phyloP scores from a whole-genome alignment of 2,888 invertebrate species.

The Drosophila tripunctata region DNA sequence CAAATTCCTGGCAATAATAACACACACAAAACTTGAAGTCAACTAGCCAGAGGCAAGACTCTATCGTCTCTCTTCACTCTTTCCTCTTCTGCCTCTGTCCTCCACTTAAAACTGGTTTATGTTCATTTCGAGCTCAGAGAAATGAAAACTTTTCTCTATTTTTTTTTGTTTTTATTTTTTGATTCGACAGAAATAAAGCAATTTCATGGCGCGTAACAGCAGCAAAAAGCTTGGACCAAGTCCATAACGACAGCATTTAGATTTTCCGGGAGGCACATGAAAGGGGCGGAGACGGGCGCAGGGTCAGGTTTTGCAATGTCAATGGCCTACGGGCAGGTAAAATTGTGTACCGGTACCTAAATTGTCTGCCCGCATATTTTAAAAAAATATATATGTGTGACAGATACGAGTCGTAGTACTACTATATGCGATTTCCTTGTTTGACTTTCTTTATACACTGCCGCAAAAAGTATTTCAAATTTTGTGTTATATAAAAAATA shows the following conservation, averaged over 20 bases:
- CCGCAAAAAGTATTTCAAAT: neutral
- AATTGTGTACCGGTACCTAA: conserved; percentile 25
- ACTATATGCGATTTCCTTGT: conserved; percentile 7
- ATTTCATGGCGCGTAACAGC: conserved; percentile 74
- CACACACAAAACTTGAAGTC: conserved; percentile 42
- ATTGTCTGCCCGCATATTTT: conserved; percentile 25
- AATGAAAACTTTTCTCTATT: conserved; percentile 46
- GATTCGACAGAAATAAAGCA: conserved; percentile 80
- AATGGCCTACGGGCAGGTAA: conserved; percentile 50
- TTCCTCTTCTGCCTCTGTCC: neutral
- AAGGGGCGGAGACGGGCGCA: neutral
- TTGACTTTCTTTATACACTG: neutral
- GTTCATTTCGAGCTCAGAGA: conserved; percentile 1
- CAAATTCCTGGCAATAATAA: conserved; percentile 42
- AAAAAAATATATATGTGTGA: conserved; percentile 2
- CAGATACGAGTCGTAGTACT: conserved; percentile 13
- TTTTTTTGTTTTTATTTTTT: conserved; percentile 17
- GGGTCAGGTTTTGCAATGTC: conserved; percentile 34
- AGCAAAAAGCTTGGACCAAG: conserved; percentile 31
- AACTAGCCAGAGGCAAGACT: conserved; percentile 46
- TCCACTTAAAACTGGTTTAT: neutral
- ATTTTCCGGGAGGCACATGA: neutral
- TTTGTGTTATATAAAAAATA: neutral
- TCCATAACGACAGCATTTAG: conserved; percentile 56
- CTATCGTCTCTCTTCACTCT: neutral